Evolutionary conservation across 2,888 invertebrate genomes (phyloP).

Genomic region (Parasteatoda lunata): DNA sequence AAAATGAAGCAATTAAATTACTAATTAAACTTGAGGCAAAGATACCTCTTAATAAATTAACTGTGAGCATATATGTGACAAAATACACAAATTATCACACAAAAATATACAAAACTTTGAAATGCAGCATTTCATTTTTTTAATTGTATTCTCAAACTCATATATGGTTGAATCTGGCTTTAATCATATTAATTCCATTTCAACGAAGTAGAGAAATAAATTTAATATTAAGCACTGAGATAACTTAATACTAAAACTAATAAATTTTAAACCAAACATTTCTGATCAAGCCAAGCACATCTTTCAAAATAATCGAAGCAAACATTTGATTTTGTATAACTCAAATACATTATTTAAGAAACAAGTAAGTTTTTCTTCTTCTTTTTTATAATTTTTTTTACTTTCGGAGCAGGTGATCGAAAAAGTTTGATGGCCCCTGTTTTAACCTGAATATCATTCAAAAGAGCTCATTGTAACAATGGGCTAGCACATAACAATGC

Average conservation of each 20-base stretch:
- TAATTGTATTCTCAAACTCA: background rate
- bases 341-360: background rate
- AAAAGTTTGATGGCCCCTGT: too few species aligned
- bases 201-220: background rate
- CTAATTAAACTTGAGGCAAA: background rate
- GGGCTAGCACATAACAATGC: too few species aligned
- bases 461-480: too few species aligned
- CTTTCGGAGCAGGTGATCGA: too few species aligned
- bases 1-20: background rate
- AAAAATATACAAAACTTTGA: background rate
- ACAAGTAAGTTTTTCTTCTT: background rate
- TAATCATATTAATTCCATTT: background rate
- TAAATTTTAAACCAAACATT: background rate
- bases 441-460: too few species aligned
- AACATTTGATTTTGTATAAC: background rate
- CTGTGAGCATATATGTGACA: background rate
- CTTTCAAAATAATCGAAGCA: background rate
- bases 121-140: background rate
- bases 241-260: background rate
- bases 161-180: background rate
- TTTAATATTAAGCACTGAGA: background rate
- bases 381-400: background rate
- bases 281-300: background rate
- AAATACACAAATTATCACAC: background rate
- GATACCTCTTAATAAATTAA: background rate